Evolutionary conservation across 2,113 vertebrate species (phyloP), one percentile per base, ranked within the genome.

Genomic region (Passer domesticus): DNA sequence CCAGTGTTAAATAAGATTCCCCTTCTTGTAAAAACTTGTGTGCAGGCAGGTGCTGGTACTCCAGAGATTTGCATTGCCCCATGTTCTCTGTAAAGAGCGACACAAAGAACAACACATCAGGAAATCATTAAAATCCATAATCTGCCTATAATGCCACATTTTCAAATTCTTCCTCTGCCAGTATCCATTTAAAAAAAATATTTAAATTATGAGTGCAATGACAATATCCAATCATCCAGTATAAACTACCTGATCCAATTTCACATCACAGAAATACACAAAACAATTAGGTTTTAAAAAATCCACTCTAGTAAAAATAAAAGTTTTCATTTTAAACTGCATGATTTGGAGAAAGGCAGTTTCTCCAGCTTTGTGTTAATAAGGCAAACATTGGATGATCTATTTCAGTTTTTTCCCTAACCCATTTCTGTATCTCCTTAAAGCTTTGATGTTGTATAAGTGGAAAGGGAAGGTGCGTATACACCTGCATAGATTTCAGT

Each of bases 21-120:
- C 98, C 99, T 87, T 99, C 99, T 96, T 99, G 98, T 90, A 99
- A 97, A 87, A 99, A 98, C 62, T 98, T 98, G 95, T 99, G 99
- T 76, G 97, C 98, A 88, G 98, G 97, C 87, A 99, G 98, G 69
- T 99, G 98, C 82, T 99, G 99, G 84, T 98, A 98, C 63, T 99
- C 99, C 39, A 98, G 96, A 97, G 98, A 98, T 97, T 98, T 98
- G 90, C 97, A 97, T 46, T 98, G 98, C 80, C 98, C 98, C 94
- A 96, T 84, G 15, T 95, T 97, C 85, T 98, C 99, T 99, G 95
- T 83, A 93, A 97, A 12, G 28, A 56, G 22, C 3, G 52, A 88
- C 52, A 92, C 20, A 80, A 92, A 88, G 31, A 83, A 73, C 50
- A 88, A 55, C 46, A 78, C 14, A 72, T 83, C 25, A 83, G 59